Conservation (phyloP, 2,113 vertebrate genomes). For the Hoplias malabaricus region DNA sequence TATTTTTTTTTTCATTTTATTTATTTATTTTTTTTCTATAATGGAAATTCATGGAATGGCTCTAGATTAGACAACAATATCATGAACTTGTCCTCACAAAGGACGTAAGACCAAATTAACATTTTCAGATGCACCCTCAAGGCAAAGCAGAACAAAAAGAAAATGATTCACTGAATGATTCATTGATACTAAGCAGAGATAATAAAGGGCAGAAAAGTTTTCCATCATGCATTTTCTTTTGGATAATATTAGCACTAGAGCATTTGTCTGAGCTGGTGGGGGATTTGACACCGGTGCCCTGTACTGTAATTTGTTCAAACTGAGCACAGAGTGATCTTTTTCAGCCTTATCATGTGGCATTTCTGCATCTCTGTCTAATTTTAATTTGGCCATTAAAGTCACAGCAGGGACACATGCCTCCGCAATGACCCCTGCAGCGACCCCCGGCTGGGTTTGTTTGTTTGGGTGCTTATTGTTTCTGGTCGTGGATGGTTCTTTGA, state of each 20-base stretch:
- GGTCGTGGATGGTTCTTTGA: slow-evolving; percentile 23
- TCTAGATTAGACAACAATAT: too few species aligned
- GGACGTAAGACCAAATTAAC: too few species aligned
- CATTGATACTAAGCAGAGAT: not conserved
- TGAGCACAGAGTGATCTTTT: slow-evolving; percentile 12
- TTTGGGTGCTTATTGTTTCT: slow-evolving; percentile 42
- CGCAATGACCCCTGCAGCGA: slow-evolving; percentile 45
- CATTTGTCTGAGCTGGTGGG: slow-evolving; percentile 4
- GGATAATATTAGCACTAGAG: not conserved
- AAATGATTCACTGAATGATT: not conserved
- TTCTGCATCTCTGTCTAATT: slow-evolving; percentile 22
- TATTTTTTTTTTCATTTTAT: not conserved
- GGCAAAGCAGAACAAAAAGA: not conserved
- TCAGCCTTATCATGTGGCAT: slow-evolving; percentile 15
- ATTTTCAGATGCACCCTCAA: not conserved
- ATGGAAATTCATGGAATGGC: not conserved
- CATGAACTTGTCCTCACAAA: too few species aligned
- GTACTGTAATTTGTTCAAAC: slow-evolving; percentile 29
- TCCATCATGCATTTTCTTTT: not conserved
- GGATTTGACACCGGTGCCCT: slow-evolving; percentile 17
- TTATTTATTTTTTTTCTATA: not conserved
- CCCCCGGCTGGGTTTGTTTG: slow-evolving; percentile 51
- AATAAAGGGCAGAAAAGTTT: not conserved
- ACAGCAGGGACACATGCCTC: slow-evolving; percentile 40
- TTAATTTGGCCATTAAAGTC: slow-evolving; percentile 53